Conservation (phyloP, 2,888 invertebrate species). For the Biston stratarius region DNA sequence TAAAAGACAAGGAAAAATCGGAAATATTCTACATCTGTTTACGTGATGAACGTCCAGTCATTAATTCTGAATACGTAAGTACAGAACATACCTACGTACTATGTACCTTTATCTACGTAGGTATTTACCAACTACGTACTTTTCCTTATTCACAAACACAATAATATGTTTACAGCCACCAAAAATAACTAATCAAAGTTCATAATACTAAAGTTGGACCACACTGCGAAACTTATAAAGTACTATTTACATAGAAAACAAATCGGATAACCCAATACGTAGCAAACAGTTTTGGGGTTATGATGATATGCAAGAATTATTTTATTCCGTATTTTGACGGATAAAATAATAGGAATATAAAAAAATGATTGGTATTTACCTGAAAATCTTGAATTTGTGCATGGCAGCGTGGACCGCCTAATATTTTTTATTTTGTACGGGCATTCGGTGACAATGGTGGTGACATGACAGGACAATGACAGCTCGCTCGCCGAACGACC, state of each 20-base stretch:
- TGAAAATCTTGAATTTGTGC: constrained; percentile 83
- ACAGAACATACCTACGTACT: constrained; percentile 1
- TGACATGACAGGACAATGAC: constrained; percentile 75
- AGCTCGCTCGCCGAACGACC: neutral
- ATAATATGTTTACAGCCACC: constrained; percentile 7
- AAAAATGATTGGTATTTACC: constrained; percentile 59
- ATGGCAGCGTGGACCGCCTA: constrained; percentile 80
- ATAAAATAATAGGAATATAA: constrained; percentile 10
- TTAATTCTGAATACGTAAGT: neutral
- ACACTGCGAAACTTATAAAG: constrained; percentile 1
- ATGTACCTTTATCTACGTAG: constrained; percentile 12
- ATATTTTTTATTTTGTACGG: constrained; percentile 77
- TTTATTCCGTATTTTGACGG: constrained; percentile 17
- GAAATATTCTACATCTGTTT: constrained; percentile 18
- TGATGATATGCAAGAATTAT: constrained; percentile 67
- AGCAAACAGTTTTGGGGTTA: constrained; percentile 62
- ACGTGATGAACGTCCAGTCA: constrained; percentile 1
- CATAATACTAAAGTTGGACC: neutral
- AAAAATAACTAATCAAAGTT: neutral
- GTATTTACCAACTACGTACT: neutral
- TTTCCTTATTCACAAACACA: constrained; percentile 11
- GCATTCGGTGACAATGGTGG: constrained; percentile 78
- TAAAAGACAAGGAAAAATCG: constrained; percentile 22
- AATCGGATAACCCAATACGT: constrained; percentile 44
- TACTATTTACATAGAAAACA: constrained; percentile 31